Evolutionary conservation across 2,888 invertebrate species (phyloP).

Genomic region (Lysandra coridon): DNA sequence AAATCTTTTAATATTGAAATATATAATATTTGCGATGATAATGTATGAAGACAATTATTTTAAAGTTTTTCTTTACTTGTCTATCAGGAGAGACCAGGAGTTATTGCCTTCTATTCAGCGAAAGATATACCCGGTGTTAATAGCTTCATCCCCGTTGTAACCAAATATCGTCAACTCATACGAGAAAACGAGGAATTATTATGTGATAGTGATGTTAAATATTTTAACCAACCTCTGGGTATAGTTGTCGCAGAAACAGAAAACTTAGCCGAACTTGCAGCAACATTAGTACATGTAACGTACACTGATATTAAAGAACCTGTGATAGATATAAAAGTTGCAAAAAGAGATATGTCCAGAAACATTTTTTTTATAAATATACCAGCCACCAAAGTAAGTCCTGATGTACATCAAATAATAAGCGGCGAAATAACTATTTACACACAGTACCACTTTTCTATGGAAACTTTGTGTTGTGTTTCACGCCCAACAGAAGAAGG

Average conservation of each 20-base stretch:
- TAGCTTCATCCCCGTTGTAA: conserved; percentile 63
- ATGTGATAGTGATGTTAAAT: conserved; percentile 50
- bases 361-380: conserved; percentile 37
- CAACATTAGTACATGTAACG: conserved; percentile 75
- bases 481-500: conserved; percentile 83
- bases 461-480: conserved; percentile 83
- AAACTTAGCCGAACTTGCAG: conserved; percentile 76
- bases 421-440: conserved; percentile 55
- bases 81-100: conserved; percentile 81
- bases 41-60: background rate
- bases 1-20: background rate
- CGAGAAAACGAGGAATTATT: conserved; percentile 65
- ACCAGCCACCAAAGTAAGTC: conserved; percentile 22
- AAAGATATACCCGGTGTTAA: conserved; percentile 85
- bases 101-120: conserved; percentile 81
- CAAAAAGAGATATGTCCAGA: conserved; percentile 48
- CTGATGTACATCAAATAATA: conserved; percentile 44
- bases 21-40: no score
- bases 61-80: background rate
- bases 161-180: conserved; percentile 38
- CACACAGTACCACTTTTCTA: conserved; percentile 83
- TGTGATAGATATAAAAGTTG: conserved; percentile 50
- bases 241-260: conserved; percentile 80
- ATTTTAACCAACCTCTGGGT: conserved; percentile 56
- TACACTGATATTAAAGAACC: conserved; percentile 67